phyloP scores from a whole-genome alignment of 2,113 vertebrate species.

The Porphyrio hochstetteri region DNA sequence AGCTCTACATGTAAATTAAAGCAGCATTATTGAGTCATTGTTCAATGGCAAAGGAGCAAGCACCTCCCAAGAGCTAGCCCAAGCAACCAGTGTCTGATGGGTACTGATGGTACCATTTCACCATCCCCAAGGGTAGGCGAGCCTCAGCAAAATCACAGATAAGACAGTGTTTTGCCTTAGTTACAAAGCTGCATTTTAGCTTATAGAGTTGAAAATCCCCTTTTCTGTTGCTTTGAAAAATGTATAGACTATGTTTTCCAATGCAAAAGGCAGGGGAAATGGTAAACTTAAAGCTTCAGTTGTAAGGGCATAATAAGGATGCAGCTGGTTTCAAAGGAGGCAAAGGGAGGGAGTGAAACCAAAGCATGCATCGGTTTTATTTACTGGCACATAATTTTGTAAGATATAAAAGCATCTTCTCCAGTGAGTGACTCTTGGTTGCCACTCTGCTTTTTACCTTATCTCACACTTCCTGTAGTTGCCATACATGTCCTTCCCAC shows the following conservation, averaged over 20 bases:
- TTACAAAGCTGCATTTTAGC: not conserved
- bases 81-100: not conserved
- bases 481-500: slow-evolving; percentile 89
- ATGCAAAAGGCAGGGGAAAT: not conserved
- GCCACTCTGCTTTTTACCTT: slow-evolving; percentile 72
- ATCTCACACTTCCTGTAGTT: slow-evolving; percentile 85
- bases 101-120: not conserved
- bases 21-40: not conserved
- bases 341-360: not conserved
- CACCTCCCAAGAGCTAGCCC: not conserved
- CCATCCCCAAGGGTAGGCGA: not conserved
- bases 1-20: not conserved
- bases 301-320: not conserved
- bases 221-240: not conserved
- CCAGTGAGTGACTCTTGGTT: not conserved
- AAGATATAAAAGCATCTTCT: not conserved
- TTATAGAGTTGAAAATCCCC: not conserved
- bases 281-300: not conserved
- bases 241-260: not conserved
- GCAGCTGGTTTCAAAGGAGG: not conserved
- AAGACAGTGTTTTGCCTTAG: not conserved
- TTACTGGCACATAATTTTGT: not conserved
- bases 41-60: not conserved
- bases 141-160: not conserved
- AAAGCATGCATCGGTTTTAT: not conserved